These are phyloP conservation scores for Bombyx mandarina DNA, from an alignment of 1,140 invertebrate genomes.

Conservation along the genomic window DNA sequence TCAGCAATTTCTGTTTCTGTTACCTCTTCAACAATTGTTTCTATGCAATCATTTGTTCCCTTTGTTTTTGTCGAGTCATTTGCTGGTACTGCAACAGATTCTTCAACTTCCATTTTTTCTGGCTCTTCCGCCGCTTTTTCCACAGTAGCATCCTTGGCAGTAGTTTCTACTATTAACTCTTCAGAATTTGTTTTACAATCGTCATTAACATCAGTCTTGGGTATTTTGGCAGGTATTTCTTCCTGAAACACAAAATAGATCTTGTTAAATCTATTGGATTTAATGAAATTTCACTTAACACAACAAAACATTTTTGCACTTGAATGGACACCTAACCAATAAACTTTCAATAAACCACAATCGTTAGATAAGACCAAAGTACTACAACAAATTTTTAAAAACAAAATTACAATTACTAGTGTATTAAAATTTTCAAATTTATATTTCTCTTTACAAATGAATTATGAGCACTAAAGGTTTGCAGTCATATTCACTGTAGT, in stretches of 20 bases:
- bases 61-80: conserved; percentile 2
- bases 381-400: too few species aligned
- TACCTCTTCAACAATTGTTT: conserved; percentile 34
- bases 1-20: conserved; percentile 28
- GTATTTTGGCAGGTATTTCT: conserved; percentile 51
- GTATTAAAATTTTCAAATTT: too few species aligned
- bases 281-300: too few species aligned
- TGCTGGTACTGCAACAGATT: conserved; percentile 14
- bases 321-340: too few species aligned
- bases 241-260: conserved; percentile 33
- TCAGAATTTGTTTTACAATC: conserved; percentile 32
- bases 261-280: not conserved
- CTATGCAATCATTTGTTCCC: conserved; percentile 9
- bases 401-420: too few species aligned
- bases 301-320: too few species aligned
- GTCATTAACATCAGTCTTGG: conserved; percentile 43
- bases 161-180: conserved; percentile 7
- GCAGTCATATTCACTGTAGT: not conserved
- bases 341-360: too few species aligned
- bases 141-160: conserved; percentile 7
- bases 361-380: too few species aligned
- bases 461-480: not conserved
- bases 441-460: not conserved
- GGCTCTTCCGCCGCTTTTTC: conserved; percentile 9
- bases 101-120: conserved; percentile 51